A percentile compares a stretch with the other conserved stretches of the same genome.
Conservation (phyloP, 2,797 vertebrate genomes). For the Pelobates cultripes region DNA sequence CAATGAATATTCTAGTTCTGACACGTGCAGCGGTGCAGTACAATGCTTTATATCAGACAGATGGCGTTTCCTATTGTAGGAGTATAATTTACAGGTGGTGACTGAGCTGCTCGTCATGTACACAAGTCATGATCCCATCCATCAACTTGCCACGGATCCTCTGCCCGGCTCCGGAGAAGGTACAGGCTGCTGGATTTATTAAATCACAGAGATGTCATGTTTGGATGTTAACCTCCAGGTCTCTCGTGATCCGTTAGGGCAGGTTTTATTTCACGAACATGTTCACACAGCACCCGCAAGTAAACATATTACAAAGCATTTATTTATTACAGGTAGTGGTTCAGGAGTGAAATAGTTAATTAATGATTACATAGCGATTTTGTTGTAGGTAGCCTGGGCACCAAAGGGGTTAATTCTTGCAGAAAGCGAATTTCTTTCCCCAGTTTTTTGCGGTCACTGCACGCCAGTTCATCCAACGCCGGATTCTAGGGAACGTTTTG, state of each 20-base stretch:
- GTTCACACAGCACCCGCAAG: too few relatives aligned
- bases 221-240: background rate
- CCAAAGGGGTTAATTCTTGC: constrained; percentile 13
- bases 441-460: background rate
- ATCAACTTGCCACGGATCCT: constrained; percentile 24
- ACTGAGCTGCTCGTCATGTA: background rate
- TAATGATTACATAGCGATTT: too few relatives aligned
- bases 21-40: background rate
- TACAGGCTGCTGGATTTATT: background rate
- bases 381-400: background rate
- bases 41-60: background rate
- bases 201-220: background rate
- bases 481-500: background rate
- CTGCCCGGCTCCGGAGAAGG: background rate
- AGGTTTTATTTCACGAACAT: background rate
- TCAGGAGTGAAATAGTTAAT: too few relatives aligned
- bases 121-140: constrained; percentile 25
- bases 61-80: too few relatives aligned
- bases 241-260: background rate
- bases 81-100: background rate
- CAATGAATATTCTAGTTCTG: background rate
- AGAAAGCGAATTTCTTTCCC: background rate
- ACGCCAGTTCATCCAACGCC: background rate
- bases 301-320: too few relatives aligned
- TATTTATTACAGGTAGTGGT: too few relatives aligned